These are phyloP conservation scores for Gallinago undulata DNA, from an alignment of 2,113 vertebrate genomes.

Conservation along the genomic window DNA sequence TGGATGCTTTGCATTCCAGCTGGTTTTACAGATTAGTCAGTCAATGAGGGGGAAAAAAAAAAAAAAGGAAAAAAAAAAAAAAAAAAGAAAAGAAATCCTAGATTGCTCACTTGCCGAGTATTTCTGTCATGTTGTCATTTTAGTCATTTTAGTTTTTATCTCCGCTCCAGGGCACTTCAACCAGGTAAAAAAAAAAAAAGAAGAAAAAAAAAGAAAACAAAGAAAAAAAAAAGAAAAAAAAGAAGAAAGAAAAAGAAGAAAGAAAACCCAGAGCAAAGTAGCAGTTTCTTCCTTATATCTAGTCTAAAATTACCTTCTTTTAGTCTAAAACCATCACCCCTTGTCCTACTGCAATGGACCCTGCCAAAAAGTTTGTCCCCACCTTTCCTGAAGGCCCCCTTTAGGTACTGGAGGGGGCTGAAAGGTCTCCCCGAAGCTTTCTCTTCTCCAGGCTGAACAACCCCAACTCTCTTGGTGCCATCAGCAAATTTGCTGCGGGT, in stretches of 20 bases:
- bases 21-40: neutral
- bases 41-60: neutral
- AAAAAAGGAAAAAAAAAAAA: too few species aligned
- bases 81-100: neutral
- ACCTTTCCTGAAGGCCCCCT: too few species aligned
- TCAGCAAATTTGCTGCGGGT: neutral
- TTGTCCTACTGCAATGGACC: neutral
- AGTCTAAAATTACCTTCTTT: neutral
- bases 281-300: neutral
- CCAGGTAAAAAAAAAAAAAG: neutral
- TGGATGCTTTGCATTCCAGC: conserved; percentile 8
- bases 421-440: too few species aligned
- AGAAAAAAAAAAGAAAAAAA: neutral
- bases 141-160: neutral
- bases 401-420: too few species aligned
- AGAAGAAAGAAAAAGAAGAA: neutral
- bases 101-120: neutral
- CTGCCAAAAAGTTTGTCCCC: neutral
- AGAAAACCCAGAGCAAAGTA: too few species aligned
- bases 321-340: neutral
- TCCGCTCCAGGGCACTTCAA: neutral
- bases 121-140: neutral
- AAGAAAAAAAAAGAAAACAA: neutral
- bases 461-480: neutral
- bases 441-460: too few species aligned